Percentiles rank a stretch among this genome's conserved stretches.
phyloP scores from a whole-genome alignment of 2,113 vertebrate genomes.

The Barbus barbus region DNA sequence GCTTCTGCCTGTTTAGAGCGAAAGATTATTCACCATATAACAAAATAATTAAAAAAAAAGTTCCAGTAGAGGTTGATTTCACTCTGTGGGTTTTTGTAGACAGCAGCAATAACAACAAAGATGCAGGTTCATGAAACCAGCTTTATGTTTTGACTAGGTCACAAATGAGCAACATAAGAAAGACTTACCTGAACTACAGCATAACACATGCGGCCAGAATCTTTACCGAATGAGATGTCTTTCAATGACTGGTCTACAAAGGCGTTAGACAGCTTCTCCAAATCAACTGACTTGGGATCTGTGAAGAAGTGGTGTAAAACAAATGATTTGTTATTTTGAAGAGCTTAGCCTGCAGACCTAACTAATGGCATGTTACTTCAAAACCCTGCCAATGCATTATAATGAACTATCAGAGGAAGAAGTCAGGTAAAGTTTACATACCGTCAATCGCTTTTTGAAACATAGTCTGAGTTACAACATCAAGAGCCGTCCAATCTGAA shows the following conservation, averaged over 20 bases:
- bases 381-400: too few relatives aligned
- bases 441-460: slow-evolving; percentile 85
- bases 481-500: slow-evolving; percentile 76
- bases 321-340: background rate
- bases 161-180: background rate
- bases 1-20: slow-evolving; percentile 81
- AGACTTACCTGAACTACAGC: slow-evolving; percentile 88
- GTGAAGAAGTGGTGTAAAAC: slow-evolving; percentile 39
- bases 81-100: background rate
- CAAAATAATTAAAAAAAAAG: background rate
- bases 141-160: background rate
- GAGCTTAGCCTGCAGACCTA: background rate
- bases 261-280: slow-evolving; percentile 88
- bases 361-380: background rate
- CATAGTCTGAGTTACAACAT: slow-evolving; percentile 78
- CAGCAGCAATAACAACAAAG: background rate
- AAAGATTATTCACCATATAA: background rate
- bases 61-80: background rate
- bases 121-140: background rate
- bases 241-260: slow-evolving; percentile 93
- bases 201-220: slow-evolving; percentile 93
- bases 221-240: slow-evolving; percentile 93
- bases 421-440: slow-evolving; percentile 37
- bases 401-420: background rate
- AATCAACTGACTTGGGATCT: slow-evolving; percentile 89